Percentiles rank a stretch among this genome's conserved stretches.
These are phyloP conservation scores for Campoletis sonorensis DNA, from an alignment of 1,140 invertebrate species.

Conservation along the genomic window DNA sequence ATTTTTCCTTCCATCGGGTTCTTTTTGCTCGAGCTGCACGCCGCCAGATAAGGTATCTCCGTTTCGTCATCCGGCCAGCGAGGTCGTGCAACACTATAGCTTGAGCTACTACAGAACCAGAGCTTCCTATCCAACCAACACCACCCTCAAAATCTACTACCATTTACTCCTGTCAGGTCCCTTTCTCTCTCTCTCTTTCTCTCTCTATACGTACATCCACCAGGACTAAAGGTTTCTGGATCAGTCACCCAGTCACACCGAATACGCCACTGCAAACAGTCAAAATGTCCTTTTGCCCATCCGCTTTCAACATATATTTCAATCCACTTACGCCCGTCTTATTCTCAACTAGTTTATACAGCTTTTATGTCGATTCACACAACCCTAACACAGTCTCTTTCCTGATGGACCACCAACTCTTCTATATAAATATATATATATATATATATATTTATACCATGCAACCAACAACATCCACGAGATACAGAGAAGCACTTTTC, in stretches of 20 bases:
- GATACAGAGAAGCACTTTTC: background rate
- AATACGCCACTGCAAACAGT: background rate
- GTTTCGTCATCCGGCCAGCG: slow-evolving; percentile 51
- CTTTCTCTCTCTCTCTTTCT: too few relatives aligned
- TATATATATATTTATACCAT: background rate
- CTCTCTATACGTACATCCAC: too few relatives aligned
- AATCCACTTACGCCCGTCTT: background rate
- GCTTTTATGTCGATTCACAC: background rate
- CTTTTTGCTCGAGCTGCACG: slow-evolving; percentile 57
- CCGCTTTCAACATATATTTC: background rate
- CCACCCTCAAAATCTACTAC: background rate
- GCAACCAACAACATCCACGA: slow-evolving; percentile 20
- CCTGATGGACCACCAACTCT: slow-evolving; percentile 4
- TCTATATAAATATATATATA: background rate
- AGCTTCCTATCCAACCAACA: background rate
- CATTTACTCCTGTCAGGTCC: too few relatives aligned
- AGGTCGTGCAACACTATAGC: slow-evolving; percentile 39
- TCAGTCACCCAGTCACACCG: background rate
- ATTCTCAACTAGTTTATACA: background rate
- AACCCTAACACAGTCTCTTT: background rate
- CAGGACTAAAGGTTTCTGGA: background rate
- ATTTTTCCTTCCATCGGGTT: slow-evolving; percentile 57
- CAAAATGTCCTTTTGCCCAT: background rate
- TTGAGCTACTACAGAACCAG: slow-evolving; percentile 4
- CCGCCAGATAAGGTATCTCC: slow-evolving; percentile 53